These are phyloP conservation scores for Pecten maximus DNA, from an alignment of 2,888 invertebrate species.

Conservation along the genomic window DNA sequence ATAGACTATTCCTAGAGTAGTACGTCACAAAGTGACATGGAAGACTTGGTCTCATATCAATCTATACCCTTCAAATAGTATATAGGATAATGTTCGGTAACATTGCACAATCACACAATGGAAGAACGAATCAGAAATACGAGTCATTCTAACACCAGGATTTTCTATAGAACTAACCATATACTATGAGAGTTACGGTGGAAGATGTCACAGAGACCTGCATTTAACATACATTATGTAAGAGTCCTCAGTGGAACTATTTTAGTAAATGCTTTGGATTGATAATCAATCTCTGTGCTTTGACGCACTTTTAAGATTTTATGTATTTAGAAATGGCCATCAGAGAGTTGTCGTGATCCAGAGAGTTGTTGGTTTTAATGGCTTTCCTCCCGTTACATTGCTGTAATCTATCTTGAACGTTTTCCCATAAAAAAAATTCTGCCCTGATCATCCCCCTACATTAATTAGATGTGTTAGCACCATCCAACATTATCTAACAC, in stretches of 20 bases:
- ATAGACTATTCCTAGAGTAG: too few species aligned
- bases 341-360: neutral
- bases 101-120: neutral
- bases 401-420: neutral
- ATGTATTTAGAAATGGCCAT: neutral
- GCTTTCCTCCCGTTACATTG: neutral
- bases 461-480: neutral
- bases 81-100: too few species aligned
- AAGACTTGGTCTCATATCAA: too few species aligned
- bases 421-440: slow-evolving; percentile 1
- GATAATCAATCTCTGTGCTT: neutral
- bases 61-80: too few species aligned
- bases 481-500: neutral
- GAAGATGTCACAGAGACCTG: neutral
- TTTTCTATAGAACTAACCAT: too few species aligned
- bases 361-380: neutral
- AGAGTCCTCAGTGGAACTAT: neutral
- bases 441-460: neutral
- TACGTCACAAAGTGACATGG: too few species aligned
- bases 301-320: slow-evolving; percentile 24
- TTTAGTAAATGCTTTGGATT: neutral
- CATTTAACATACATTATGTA: neutral
- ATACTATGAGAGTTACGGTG: neutral
- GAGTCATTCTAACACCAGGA: too few species aligned
- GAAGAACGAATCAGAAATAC: neutral